Percentiles rank a stretch among this genome's conserved stretches.
These are phyloP conservation scores for Ochotona curzoniae DNA, from an alignment of 2,113 vertebrate genomes.

Conservation along the genomic window DNA sequence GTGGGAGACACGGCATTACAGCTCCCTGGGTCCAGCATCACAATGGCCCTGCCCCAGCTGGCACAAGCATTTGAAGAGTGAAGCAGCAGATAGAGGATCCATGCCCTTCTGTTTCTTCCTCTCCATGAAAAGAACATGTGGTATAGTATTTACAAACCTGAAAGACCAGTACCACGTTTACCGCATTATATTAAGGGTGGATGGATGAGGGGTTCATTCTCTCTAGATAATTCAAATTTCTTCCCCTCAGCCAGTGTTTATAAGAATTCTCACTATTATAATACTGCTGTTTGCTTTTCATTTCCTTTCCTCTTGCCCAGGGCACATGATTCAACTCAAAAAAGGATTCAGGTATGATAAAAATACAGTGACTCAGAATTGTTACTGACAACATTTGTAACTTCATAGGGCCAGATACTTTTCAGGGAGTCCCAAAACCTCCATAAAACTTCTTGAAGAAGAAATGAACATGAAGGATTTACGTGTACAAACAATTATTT, in stretches of 20 bases:
- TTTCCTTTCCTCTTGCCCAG: constrained; percentile 61
- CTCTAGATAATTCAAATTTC: not conserved
- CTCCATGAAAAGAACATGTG: not conserved
- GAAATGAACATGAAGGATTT: not conserved
- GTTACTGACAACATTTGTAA: constrained; percentile 33
- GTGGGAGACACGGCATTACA: no score
- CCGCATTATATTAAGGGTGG: not conserved
- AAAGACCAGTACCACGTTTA: not conserved
- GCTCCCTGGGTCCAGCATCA: no score
- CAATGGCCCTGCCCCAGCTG: no score
- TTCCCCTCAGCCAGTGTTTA: not conserved
- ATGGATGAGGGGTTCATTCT: not conserved
- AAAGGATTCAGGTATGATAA: constrained; percentile 25
- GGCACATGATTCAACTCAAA: constrained; percentile 53
- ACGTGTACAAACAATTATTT: constrained; percentile 19
- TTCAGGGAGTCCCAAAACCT: constrained; percentile 21
- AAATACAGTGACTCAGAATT: constrained; percentile 45
- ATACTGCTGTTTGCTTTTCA: constrained; percentile 60
- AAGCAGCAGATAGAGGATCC: no score
- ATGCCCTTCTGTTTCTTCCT: no score
- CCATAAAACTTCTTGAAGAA: constrained; percentile 35
- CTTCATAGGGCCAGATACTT: constrained; percentile 3
- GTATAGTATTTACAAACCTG: not conserved
- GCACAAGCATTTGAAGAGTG: no score
- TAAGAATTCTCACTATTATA: constrained; percentile 54